phyloP scores from a whole-genome alignment of 1,140 invertebrate species.

The Aricia agestis region DNA sequence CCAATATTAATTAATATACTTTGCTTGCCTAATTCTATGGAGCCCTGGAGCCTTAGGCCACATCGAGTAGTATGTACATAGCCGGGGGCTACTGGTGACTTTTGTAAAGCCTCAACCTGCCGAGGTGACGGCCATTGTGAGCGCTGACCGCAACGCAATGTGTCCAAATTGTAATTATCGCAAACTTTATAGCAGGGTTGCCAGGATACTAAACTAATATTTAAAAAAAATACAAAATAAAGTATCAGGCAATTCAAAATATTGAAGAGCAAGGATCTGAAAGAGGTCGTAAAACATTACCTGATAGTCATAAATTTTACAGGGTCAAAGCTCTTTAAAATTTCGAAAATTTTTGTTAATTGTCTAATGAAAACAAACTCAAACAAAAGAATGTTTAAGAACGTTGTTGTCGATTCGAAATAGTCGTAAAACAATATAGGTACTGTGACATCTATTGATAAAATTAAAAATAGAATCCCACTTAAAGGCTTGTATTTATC shows the following conservation, averaged over 20 bases:
- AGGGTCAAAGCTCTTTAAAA: background rate
- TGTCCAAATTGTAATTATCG: slow-evolving; percentile 26
- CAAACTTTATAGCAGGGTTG: background rate
- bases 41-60: background rate
- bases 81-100: background rate
- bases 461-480: too few relatives aligned
- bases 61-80: background rate
- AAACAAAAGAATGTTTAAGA: slow-evolving; percentile 6
- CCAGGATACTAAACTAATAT: background rate
- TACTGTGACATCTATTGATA: too few relatives aligned
- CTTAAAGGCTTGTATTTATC: too few relatives aligned
- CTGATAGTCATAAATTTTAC: background rate
- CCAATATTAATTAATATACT: too few relatives aligned
- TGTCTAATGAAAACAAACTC: background rate
- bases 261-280: background rate
- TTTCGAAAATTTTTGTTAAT: background rate
- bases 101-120: slow-evolving; percentile 6
- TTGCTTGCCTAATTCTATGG: background rate
- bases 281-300: background rate
- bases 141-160: slow-evolving; percentile 26
- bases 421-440: too few relatives aligned
- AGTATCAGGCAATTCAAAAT: background rate
- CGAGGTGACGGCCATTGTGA: slow-evolving; percentile 14
- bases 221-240: slow-evolving; percentile 4
- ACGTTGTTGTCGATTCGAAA: too few relatives aligned